These are phyloP conservation scores for Halcyon badia DNA, from an alignment of 2,797 vertebrate species.

Conservation along the genomic window DNA sequence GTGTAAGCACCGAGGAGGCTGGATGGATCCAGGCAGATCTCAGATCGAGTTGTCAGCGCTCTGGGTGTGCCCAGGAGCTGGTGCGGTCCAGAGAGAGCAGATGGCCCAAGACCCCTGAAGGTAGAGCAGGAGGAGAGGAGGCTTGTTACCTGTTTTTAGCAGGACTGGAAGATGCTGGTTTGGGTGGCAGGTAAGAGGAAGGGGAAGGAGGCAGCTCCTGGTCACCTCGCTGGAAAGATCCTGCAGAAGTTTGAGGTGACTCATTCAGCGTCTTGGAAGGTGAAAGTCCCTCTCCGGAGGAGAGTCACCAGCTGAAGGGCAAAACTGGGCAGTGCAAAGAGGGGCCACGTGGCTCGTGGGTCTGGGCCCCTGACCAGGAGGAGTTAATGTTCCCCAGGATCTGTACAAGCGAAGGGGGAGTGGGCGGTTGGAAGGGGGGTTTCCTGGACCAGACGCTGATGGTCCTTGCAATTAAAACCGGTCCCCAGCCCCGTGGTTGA, in stretches of 20 bases:
- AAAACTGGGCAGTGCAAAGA: not conserved
- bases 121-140: not conserved
- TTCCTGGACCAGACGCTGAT: not conserved
- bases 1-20: rapidly evolving
- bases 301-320: not conserved
- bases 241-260: not conserved
- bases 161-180: not conserved
- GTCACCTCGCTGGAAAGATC: not conserved
- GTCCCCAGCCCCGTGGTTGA: not conserved
- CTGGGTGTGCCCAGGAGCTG: not conserved
- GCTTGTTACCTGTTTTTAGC: not conserved
- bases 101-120: not conserved
- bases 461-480: not conserved
- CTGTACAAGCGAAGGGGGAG: not conserved
- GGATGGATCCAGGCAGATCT: not conserved
- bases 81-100: not conserved
- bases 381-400: not conserved
- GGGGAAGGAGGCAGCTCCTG: not conserved
- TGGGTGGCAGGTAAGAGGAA: not conserved
- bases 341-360: rapidly evolving
- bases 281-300: not conserved
- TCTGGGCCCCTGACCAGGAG: not conserved
- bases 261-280: too few relatives aligned
- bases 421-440: not conserved
- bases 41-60: rapidly evolving